Conservation (phyloP, 2,888 invertebrate species). For the Drosophila pseudotakahashii region DNA sequence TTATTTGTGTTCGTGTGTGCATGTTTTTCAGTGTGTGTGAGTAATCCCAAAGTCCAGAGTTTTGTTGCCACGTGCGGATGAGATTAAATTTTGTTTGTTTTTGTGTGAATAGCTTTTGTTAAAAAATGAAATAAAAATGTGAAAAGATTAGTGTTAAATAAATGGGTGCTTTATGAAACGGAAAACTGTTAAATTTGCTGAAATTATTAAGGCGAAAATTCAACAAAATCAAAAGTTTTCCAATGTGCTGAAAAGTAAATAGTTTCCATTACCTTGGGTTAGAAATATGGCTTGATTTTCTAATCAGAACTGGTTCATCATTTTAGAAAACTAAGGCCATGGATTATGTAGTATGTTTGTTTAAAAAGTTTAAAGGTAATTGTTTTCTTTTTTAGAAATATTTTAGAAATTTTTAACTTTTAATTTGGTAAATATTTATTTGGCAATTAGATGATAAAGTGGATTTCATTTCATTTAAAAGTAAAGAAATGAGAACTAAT, state of each 20-base stretch:
- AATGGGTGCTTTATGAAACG: slow-evolving; percentile 13
- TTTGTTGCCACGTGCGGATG: slow-evolving; percentile 54
- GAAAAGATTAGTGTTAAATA: slow-evolving; percentile 60
- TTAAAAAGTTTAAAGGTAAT: neutral
- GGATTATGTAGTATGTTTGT: neutral
- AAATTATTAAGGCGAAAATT: slow-evolving; percentile 24
- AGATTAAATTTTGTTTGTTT: slow-evolving; percentile 38
- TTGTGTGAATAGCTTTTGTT: slow-evolving; percentile 53
- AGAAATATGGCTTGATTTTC: slow-evolving; percentile 13
- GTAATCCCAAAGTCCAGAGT: slow-evolving; percentile 69
- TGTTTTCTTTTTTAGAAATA: neutral
- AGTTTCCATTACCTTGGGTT: slow-evolving; percentile 31
- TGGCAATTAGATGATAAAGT: neutral
- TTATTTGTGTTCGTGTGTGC: slow-evolving; percentile 21
- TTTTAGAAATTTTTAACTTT: too few relatives aligned
- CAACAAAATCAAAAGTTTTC: slow-evolving; percentile 45
- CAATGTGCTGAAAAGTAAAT: slow-evolving; percentile 16
- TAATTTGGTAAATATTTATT: neutral
- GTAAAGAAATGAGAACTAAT: slow-evolving; percentile 26
- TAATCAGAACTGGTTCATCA: slow-evolving; percentile 59
- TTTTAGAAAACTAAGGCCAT: slow-evolving; percentile 35
- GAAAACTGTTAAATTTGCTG: slow-evolving; percentile 36
- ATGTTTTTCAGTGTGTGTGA: slow-evolving; percentile 37
- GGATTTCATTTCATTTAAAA: neutral
- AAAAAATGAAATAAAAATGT: slow-evolving; percentile 61